Evolutionary conservation across 2,888 invertebrate genomes (phyloP), one percentile per base, ranked within the genome.

Genomic region (Ophion ellenae): DNA sequence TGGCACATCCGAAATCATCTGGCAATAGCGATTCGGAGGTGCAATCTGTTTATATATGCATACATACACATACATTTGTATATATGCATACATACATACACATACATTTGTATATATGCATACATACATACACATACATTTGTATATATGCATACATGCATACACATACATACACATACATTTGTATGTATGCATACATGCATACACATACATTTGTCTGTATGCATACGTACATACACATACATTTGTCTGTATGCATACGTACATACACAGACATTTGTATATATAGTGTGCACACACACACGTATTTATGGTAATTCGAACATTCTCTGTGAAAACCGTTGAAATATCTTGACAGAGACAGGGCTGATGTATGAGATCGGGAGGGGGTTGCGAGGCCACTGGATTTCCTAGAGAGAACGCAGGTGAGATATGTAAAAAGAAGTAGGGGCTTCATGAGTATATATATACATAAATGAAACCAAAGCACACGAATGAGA

Each of bases 331-430:
- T 67, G 6, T 28, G 40, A 69, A 67, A 77, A 61, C 73, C 53
- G 64, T 45, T 11, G 73, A 63, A 86, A 83, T 77, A 79, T 83
- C 80, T 77, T 67, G 73, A 73, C 74, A 64, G 14, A 77, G 80
- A 67, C 82, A 67, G 14, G 20, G n/a, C 64, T 70, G 70, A 76
- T 80, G 40, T 73, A 71, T 66, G 63, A 85, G 53, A 71, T 82
- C 59, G 75, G 53, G 61, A 20, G 76, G 24, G 75, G 17, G 11
- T 36, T 20, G 32, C 17, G 53, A 47, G 70, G 53, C 6, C 75
- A 32, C 71, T 47, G 63, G 14, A 85, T 71, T 79, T 75, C 70
- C 63, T 36, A 53, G 71, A 57, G 53, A 61, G 45, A 70, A 40
- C 53, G 59, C 57, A 69, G 74, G 64, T 59, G 73, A 53, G 45